These are phyloP conservation scores for Plectropomus leopardus DNA, from an alignment of 2,113 vertebrate species.

Conservation along the genomic window DNA sequence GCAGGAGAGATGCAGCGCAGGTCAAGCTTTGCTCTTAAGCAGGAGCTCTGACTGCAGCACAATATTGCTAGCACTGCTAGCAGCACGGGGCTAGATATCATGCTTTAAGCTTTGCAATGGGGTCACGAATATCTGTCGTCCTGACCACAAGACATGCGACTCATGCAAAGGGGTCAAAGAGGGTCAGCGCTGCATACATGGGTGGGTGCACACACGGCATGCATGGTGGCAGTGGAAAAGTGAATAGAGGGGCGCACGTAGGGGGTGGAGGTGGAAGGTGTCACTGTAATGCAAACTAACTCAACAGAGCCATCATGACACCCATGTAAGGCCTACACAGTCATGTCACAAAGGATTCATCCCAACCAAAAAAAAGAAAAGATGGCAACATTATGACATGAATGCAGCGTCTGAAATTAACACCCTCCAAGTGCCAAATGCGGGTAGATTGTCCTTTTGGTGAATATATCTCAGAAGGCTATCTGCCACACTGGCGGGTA, in stretches of 20 bases:
- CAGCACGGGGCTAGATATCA: conserved; percentile 31
- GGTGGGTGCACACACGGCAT: conserved; percentile 86
- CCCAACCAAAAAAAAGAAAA: background rate
- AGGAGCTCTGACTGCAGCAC: conserved; percentile 12
- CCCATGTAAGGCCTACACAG: conserved; percentile 46
- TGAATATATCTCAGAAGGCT: no score
- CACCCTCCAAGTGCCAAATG: no score
- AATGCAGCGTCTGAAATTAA: no score
- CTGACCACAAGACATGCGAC: conserved; percentile 60
- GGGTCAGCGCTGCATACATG: conserved; percentile 56
- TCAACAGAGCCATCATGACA: conserved; percentile 37
- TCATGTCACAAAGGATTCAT: conserved; percentile 13
- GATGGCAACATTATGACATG: conserved; percentile 20
- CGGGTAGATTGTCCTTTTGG: no score
- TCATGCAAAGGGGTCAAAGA: conserved; percentile 73
- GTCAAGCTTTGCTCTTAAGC: conserved; percentile 34
- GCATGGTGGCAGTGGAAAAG: conserved; percentile 69
- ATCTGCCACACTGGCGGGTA: no score
- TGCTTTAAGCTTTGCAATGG: conserved; percentile 38
- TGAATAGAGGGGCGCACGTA: conserved; percentile 1
- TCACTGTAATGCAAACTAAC: background rate
- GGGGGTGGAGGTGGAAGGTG: background rate
- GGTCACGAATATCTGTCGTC: conserved; percentile 30
- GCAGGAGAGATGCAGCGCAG: conserved; percentile 7
- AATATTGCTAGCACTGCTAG: conserved; percentile 1